Percentiles rank a stretch among this genome's conserved stretches.
These are phyloP conservation scores for Odiellus spinosus DNA, from an alignment of 2,888 invertebrate genomes.

Conservation along the genomic window DNA sequence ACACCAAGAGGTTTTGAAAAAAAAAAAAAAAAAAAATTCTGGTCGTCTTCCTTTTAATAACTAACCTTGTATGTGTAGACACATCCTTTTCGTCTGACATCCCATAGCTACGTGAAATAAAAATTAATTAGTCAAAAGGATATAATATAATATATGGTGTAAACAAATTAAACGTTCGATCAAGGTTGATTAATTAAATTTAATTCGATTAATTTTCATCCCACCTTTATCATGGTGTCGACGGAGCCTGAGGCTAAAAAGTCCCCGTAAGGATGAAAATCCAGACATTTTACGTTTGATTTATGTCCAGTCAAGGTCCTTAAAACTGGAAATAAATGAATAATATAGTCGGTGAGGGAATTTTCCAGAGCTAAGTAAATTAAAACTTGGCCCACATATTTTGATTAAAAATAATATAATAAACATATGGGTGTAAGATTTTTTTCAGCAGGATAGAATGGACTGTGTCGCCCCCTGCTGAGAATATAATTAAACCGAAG, in stretches of 20 bases:
- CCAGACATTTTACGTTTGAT: constrained; percentile 64
- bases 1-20: no score
- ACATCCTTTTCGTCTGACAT: constrained; percentile 81
- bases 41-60: constrained; percentile 16
- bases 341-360: neutral
- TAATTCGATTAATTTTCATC: neutral
- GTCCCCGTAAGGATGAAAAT: constrained; percentile 92
- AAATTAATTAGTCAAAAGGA: constrained; percentile 10
- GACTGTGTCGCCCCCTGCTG: no score
- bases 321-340: constrained; percentile 38
- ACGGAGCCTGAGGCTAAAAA: constrained; percentile 83
- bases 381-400: neutral
- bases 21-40: no score
- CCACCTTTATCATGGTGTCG: constrained; percentile 66
- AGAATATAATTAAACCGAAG: no score
- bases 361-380: neutral
- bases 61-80: constrained; percentile 68
- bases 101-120: constrained; percentile 59
- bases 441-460: no score
- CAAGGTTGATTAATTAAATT: neutral
- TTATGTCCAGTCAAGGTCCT: constrained; percentile 81
- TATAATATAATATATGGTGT: constrained; percentile 2
- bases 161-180: neutral
- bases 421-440: no score
- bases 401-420: no score